These are phyloP conservation scores for Acropora tenuis DNA, from an alignment of 64 coral and sea anemone species.

Conservation along the genomic window DNA sequence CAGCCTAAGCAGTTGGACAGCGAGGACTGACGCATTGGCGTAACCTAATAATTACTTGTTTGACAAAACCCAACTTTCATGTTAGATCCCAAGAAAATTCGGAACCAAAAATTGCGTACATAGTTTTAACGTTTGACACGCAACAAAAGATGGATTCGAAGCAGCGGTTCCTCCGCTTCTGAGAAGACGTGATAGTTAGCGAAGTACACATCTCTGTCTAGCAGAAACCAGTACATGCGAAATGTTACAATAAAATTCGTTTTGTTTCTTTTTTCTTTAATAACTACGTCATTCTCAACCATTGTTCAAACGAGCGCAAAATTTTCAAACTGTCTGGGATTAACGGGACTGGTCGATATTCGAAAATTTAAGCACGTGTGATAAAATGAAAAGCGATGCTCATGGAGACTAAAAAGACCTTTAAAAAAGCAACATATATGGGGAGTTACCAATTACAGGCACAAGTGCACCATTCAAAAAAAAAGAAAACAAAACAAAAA, in stretches of 20 bases:
- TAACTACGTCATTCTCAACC: background rate
- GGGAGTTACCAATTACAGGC: slow-evolving; percentile 13
- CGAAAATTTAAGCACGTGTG: slow-evolving; percentile 4
- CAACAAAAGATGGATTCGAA: no score
- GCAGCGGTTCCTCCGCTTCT: no score
- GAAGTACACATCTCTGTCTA: background rate
- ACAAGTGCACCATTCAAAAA: slow-evolving; percentile 73
- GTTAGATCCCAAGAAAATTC: no score
- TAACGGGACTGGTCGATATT: background rate
- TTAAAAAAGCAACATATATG: slow-evolving; percentile 57
- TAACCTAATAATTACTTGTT: no score
- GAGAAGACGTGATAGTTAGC: background rate
- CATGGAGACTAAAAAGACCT: background rate
- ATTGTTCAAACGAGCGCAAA: no score
- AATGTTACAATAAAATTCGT: background rate
- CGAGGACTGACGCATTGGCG: no score
- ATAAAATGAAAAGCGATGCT: background rate
- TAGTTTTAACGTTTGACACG: no score
- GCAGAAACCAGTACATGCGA: slow-evolving; percentile 21
- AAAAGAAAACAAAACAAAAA: slow-evolving; percentile 62
- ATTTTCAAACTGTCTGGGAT: background rate
- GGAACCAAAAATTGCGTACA: no score
- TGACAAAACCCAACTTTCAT: no score
- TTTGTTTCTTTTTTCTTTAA: background rate
- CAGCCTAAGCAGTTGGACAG: no score